phyloP scores from a whole-genome alignment of 2,797 vertebrate genomes.

The Phylloscopus collybita region DNA sequence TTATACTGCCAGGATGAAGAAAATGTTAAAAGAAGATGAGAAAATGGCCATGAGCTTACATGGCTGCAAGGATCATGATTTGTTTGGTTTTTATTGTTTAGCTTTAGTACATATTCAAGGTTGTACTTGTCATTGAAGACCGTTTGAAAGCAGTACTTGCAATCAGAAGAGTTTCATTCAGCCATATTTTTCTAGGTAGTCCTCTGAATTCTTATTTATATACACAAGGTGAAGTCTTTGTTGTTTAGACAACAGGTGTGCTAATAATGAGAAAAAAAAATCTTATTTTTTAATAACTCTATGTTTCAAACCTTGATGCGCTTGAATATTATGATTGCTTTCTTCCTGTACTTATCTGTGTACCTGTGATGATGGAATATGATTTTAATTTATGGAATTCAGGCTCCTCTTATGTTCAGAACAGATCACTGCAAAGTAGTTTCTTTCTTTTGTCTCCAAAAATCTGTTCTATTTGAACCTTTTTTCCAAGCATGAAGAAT shows the following conservation, averaged over 20 bases:
- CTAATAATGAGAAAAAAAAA: not conserved
- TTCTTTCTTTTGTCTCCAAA: not conserved
- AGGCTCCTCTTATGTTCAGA: accelerated
- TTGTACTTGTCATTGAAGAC: not conserved
- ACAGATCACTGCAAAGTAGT: not conserved
- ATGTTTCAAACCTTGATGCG: not conserved
- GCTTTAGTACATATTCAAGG: slow-evolving; percentile 19
- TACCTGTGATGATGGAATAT: not conserved
- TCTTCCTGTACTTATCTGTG: not conserved
- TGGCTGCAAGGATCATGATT: not conserved
- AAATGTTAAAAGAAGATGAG: not conserved
- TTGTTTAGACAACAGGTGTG: not conserved
- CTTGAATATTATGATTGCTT: not conserved
- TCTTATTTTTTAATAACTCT: not conserved
- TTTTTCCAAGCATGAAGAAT: not conserved
- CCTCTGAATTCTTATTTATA: not conserved
- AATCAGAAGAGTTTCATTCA: not conserved
- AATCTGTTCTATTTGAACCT: not conserved
- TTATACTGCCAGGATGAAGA: not conserved
- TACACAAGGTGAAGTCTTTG: not conserved
- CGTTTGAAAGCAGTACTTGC: not conserved
- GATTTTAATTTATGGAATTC: not conserved
- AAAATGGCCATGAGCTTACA: not conserved
- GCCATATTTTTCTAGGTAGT: not conserved
- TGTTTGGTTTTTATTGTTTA: slow-evolving; percentile 7